Conservation (phyloP, 1,140 invertebrate species). For the Anagrus nilaparvatae region DNA sequence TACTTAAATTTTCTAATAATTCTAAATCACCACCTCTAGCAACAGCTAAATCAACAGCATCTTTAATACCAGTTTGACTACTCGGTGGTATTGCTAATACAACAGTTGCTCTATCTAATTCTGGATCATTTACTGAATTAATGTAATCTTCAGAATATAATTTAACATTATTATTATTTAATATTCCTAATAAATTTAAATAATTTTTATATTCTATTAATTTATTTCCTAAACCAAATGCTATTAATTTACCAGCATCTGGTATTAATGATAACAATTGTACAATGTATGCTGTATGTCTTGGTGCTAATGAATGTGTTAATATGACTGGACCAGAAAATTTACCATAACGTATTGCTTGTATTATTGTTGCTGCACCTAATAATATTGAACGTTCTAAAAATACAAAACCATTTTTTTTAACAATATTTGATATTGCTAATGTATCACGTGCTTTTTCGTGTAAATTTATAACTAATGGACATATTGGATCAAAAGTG, state of each 20-base stretch:
- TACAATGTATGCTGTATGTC: conserved; percentile 63
- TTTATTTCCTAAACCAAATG: conserved; percentile 43
- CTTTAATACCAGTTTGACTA: conserved; percentile 61
- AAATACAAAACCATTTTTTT: conserved; percentile 48
- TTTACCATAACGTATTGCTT: conserved; percentile 50
- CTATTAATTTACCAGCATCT: conserved; percentile 47
- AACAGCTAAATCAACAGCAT: conserved; percentile 58
- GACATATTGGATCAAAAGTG: conserved; percentile 53
- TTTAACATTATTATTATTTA: too few species aligned
- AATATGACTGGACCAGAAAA: conserved; percentile 62
- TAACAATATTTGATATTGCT: conserved; percentile 49
- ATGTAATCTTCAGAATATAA: too few species aligned
- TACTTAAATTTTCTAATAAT: conserved; percentile 30
- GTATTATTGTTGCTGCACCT: conserved; percentile 59
- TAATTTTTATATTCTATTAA: conserved; percentile 33
- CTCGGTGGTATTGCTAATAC: conserved; percentile 64
- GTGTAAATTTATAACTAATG: conserved; percentile 57
- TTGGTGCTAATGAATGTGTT: conserved; percentile 62
- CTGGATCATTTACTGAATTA: too few species aligned
- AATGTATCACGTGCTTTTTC: conserved; percentile 46
- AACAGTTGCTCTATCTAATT: conserved; percentile 58
- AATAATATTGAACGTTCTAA: conserved; percentile 64
- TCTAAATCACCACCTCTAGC: conserved; percentile 30
- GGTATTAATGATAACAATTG: conserved; percentile 53
- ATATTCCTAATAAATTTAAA: conserved; percentile 12